Base-by-base conservation (phyloP, 2,888 invertebrate species). In the Latheticus oryzae region DNA sequence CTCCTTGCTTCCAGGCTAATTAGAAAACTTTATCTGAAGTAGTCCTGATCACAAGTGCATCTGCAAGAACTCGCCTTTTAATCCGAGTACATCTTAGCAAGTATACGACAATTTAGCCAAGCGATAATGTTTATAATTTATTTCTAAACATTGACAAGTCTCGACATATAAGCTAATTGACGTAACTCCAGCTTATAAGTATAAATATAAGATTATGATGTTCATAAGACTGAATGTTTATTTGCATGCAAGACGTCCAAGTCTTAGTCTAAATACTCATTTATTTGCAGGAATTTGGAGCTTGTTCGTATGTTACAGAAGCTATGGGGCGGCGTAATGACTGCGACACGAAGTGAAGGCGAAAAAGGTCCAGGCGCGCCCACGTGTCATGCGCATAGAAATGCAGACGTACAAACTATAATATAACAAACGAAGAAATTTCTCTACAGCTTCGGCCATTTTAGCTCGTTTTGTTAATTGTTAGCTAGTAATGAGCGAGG, bases 271-370 rank as follows among this genome's bases (percentile, higher is more conserved):
- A 63, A 66, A 67, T 67, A 65, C 68, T 64, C 63, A 64, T 67
- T 70, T 66, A 66, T 66, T 70, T 69, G 65, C 68, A 69, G 67
- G 70, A 69, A 65, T 69, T 69, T 60, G 57, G 60, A 65, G 61
- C 60, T 64, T 54, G 64, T 61, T 63, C 62, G 54, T 59, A 48
- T 59, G 54, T 55, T 43, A 43, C 52, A 45, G 21, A 52, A 37
- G 58, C 52, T 58, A 61, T 67, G 68, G 71, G 71, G 71, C 70
- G 69, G 59, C 40, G 63, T 72, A 71, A 73, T 72, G 73, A 71
- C 68, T 72, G 70, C 72, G 70, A 67, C 70, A 72, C 63, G 63
- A 55, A 26, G 55, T 13, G n/a, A n/a, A n/a, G 42, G 42, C 50
- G 42, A 57, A 53, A 63, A 58, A 58, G 60, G 64, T 59, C 62